Evolutionary conservation across 1,140 invertebrate species (phyloP).

Genomic region (Habropoda laboriosa): DNA sequence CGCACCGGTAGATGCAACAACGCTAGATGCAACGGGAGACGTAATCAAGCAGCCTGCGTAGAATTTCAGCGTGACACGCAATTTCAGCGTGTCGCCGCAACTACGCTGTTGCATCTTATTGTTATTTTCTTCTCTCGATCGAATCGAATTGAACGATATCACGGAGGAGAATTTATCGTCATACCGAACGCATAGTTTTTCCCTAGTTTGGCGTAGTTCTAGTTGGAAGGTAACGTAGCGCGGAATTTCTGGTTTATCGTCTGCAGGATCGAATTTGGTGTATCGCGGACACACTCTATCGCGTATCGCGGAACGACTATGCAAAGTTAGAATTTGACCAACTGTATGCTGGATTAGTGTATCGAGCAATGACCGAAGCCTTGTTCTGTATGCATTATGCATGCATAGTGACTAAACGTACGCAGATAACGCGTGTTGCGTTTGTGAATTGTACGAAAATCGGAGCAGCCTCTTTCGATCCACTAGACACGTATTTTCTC

Average conservation of each 20-base stretch:
- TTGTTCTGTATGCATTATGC: slow-evolving; percentile 47
- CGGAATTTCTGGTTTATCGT: no score
- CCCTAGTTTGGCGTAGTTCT: no score
- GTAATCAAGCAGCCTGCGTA: slow-evolving; percentile 24
- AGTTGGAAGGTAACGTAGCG: no score
- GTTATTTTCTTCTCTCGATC: no score
- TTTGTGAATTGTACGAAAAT: not conserved
- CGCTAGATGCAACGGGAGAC: slow-evolving; percentile 27
- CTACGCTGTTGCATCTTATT: not conserved
- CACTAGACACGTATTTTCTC: not conserved
- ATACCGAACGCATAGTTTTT: no score
- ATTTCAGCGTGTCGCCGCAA: slow-evolving; percentile 14
- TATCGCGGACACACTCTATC: not conserved
- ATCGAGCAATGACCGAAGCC: slow-evolving; percentile 65
- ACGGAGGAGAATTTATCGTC: no score
- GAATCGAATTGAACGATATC: no score
- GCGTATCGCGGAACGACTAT: not conserved
- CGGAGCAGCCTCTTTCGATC: not conserved
- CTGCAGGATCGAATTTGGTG: no score
- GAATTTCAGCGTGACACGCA: slow-evolving; percentile 57
- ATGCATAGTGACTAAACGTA: slow-evolving; percentile 36
- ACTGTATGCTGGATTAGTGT: slow-evolving; percentile 57
- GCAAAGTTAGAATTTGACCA: slow-evolving; percentile 10
- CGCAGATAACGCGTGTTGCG: slow-evolving; percentile 21
- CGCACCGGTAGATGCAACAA: not conserved